Evolutionary conservation across 2,888 invertebrate genomes (phyloP), one percentile per base, ranked within the genome.

Genomic region (Drosophila parthenogenetica): DNA sequence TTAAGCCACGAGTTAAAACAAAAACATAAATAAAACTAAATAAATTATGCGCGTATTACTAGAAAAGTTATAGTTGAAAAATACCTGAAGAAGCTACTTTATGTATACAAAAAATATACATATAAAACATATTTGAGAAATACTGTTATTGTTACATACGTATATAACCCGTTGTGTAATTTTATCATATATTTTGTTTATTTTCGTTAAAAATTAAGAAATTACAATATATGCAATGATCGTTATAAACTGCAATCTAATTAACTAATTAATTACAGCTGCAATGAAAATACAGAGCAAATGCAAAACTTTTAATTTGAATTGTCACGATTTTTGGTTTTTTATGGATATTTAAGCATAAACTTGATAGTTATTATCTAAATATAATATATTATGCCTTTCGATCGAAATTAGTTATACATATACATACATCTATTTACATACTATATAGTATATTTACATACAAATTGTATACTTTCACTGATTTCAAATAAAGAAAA

Each of bases 401-500:
- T 85, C 71, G 69, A 81, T 70, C 79, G 29, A 78, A 73, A 67
- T 74, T 73, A 79, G 73, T 73, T 77, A 57, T 85, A 68, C 43
- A 67, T 65, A 76, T 81, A 62, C 55, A 76, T 81, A 62, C 55
- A 60, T 58, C 69, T 54, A 70, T 17, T 37, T 48, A 48, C 48
- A 48, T 48, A 25, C 8, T 32, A 50, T 32, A 73, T 68, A 51
- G 64, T 48, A 59, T 60, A 69, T 59, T 53, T 60, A 72, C 61
- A 72, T 77, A 71, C 72, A 71, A 69, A 79, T 48, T 69, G 78
- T 72, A 83, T 83, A 64, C 63, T 76, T 69, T 86, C 69, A 73
- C 68, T 88, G 73, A 80, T 80, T 84, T 84, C 53, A 83, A 84
- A 88, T 86, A 84, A 83, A 75, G 40, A 50, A 67, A 84, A 88